Evolutionary conservation across 2,888 invertebrate genomes (phyloP).

Genomic region (Trichopoda pennipes): DNA sequence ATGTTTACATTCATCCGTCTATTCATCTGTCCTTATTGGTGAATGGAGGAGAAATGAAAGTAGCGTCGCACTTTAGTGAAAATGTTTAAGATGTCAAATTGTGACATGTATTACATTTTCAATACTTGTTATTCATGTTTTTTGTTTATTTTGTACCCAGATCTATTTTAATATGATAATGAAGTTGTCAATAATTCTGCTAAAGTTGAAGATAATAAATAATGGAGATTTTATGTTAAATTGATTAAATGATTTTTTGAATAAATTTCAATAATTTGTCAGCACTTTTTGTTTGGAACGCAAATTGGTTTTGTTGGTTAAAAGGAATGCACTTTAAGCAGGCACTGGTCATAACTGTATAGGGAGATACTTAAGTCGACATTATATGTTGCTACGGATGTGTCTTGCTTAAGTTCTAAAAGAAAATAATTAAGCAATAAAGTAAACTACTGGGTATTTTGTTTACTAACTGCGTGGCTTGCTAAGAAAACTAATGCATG

Average conservation of each 20-base stretch:
- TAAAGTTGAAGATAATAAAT: neutral
- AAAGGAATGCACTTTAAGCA: too few relatives aligned
- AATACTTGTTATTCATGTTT: neutral
- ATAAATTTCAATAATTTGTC: neutral
- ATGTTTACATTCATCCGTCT: slow-evolving; percentile 28
- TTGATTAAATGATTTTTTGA: neutral
- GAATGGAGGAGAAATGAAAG: neutral
- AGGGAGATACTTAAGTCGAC: too few relatives aligned
- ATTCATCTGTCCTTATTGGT: neutral
- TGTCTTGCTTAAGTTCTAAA: too few relatives aligned
- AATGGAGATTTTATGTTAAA: slow-evolving; percentile 8
- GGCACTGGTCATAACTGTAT: too few relatives aligned
- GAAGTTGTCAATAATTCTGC: slow-evolving; percentile 19
- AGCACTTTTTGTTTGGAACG: too few relatives aligned
- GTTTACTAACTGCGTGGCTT: too few relatives aligned
- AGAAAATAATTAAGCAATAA: too few relatives aligned
- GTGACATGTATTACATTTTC: slow-evolving; percentile 63
- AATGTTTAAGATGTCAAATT: slow-evolving; percentile 64
- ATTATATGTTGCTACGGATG: too few relatives aligned
- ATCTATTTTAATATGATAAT: slow-evolving; percentile 15
- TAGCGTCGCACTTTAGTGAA: slow-evolving; percentile 24
- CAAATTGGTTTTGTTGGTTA: too few relatives aligned
- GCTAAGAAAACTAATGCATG: too few relatives aligned
- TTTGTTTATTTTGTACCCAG: neutral
- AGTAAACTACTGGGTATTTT: too few relatives aligned